Evolutionary conservation across 2,113 vertebrate species (phyloP).

Genomic region (Halichoeres trimaculatus): DNA sequence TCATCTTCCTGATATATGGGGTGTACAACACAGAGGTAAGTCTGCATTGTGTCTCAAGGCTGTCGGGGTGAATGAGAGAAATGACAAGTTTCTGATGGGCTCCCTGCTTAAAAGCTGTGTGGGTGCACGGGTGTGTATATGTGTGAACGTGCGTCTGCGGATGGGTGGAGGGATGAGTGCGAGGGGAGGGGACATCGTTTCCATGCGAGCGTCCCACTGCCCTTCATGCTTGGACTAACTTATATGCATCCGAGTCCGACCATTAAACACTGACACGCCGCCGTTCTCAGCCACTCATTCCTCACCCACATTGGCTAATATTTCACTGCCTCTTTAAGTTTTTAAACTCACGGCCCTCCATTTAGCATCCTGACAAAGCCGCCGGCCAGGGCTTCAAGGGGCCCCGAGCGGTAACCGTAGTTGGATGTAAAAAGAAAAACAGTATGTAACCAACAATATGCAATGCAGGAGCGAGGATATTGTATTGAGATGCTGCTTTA

Average conservation of each 20-base stretch:
- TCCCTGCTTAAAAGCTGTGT: conserved; percentile 87
- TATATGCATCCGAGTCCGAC: conserved; percentile 96
- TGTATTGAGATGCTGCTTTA: conserved; percentile 63
- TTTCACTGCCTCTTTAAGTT: conserved; percentile 97
- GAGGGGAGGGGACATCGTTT: conserved; percentile 78
- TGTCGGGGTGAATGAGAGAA: conserved; percentile 99
- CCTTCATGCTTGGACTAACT: conserved; percentile 99
- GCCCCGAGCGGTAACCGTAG: conserved; percentile 21
- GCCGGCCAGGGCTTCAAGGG: conserved; percentile 58
- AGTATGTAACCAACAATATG: conserved; percentile 65
- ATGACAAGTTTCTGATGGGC: conserved; percentile 99
- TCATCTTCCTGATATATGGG: conserved; percentile 99
- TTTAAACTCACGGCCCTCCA: conserved; percentile 89
- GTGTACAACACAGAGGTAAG: conserved; percentile 98
- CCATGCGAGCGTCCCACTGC: conserved; percentile 92
- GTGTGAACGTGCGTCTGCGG: conserved; percentile 61
- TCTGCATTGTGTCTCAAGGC: conserved; percentile 99
- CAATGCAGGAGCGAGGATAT: conserved; percentile 49
- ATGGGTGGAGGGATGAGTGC: conserved; percentile 58
- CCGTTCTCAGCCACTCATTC: conserved; percentile 95
- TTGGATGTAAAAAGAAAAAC: conserved; percentile 50
- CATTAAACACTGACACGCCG: conserved; percentile 97
- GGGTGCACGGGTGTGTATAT: conserved; percentile 49
- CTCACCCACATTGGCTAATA: conserved; percentile 95
- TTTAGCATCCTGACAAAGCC: conserved; percentile 90